Conservation (phyloP, 2,888 invertebrate species). For the Corythucha ciliata region DNA sequence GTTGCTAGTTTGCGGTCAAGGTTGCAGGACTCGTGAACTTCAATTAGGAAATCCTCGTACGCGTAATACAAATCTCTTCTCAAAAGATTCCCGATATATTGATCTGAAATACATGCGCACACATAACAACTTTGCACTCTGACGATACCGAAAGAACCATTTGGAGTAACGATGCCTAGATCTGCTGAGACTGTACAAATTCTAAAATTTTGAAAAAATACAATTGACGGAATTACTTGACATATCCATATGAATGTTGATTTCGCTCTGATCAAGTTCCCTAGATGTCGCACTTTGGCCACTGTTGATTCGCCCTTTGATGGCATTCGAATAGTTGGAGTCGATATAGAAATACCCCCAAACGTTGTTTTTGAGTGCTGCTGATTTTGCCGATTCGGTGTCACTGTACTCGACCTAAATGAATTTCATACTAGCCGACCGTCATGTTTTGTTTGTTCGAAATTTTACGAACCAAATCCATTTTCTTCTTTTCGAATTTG, state of each 20-base stretch:
- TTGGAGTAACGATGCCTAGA: not conserved
- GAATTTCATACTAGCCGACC: not conserved
- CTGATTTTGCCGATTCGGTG: conserved; percentile 53
- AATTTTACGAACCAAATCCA: conserved; percentile 32
- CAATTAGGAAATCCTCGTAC: conserved; percentile 56
- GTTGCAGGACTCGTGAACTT: conserved; percentile 56
- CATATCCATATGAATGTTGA: conserved; percentile 69
- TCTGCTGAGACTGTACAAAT: not conserved
- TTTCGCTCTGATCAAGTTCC: conserved; percentile 54
- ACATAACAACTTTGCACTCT: not conserved
- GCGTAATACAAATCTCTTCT: conserved; percentile 58
- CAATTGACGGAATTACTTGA: conserved; percentile 55
- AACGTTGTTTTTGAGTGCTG: conserved; percentile 59
- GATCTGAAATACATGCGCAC: conserved; percentile 51
- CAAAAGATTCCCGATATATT: conserved; percentile 68
- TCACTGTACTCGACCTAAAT: conserved; percentile 47
- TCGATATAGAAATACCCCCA: conserved; percentile 69
- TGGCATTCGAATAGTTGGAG: conserved; percentile 62
- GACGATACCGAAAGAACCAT: not conserved
- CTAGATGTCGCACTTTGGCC: conserved; percentile 51
- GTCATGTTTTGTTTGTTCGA: not conserved
- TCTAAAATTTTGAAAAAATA: not conserved
- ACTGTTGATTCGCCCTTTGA: conserved; percentile 53
- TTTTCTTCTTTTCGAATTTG: conserved; percentile 30
- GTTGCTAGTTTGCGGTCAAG: conserved; percentile 48